Evolutionary conservation across 2,888 invertebrate genomes (phyloP).

Genomic region (Orthonevra nobilis): DNA sequence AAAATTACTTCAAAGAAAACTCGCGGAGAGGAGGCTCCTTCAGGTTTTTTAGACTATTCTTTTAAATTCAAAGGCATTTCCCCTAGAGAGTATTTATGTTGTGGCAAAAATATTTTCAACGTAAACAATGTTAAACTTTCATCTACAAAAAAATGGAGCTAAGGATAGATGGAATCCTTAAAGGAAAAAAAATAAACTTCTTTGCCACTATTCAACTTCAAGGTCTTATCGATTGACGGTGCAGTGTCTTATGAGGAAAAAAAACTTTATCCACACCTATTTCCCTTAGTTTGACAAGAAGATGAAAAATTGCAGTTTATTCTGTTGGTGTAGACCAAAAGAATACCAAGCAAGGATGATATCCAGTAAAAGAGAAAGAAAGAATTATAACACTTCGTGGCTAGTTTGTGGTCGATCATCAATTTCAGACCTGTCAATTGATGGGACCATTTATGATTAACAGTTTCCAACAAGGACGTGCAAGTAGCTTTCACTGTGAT

Average conservation of each 20-base stretch:
- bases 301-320: slow-evolving; percentile 70
- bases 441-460: slow-evolving; percentile 67
- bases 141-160: no score
- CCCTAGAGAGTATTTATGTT: slow-evolving; percentile 40
- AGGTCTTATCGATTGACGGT: slow-evolving; percentile 53
- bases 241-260: slow-evolving; percentile 55
- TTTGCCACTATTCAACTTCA: slow-evolving; percentile 20
- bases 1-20: background rate
- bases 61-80: slow-evolving; percentile 9
- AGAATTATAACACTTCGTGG: slow-evolving; percentile 65
- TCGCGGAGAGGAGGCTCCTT: no score
- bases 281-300: slow-evolving; percentile 68
- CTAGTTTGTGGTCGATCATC: slow-evolving; percentile 67
- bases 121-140: slow-evolving; percentile 58
- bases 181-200: slow-evolving; percentile 35
- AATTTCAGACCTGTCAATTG: slow-evolving; percentile 69
- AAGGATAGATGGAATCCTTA: no score
- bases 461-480: slow-evolving; percentile 20
- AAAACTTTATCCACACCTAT: slow-evolving; percentile 68
- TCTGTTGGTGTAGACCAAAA: slow-evolving; percentile 50
- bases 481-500: slow-evolving; percentile 28
- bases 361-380: slow-evolving; percentile 51
- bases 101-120: slow-evolving; percentile 21
- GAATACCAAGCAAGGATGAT: slow-evolving; percentile 35
- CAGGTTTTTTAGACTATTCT: no score